Base-by-base conservation (phyloP, 2,113 vertebrate species). In the Urocitellus parryii region DNA sequence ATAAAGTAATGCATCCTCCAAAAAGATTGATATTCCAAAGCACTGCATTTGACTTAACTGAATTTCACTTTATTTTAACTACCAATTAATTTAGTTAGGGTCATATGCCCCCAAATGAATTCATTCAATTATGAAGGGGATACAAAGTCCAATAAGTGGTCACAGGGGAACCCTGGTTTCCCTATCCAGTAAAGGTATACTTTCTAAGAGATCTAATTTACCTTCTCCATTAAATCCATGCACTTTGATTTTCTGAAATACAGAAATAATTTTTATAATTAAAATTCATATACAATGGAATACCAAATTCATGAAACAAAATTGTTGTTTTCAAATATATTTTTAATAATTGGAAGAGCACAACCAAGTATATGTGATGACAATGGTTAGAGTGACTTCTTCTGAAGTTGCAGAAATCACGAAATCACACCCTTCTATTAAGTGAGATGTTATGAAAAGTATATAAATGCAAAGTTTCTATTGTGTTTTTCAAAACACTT, bases 391-490 rank as follows among this genome's bases (percentile, higher is more conserved):
- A 77, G 5, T 48, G n/a, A 82, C 2, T 63, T 63, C 58, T 29
- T 53, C 24, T 70, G 58, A 86, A 63, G 24, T 63, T 93, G 16
- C 4, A 65, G 27, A 93, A 86, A 70, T 85, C 63, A 81, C 4
- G 22, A 93, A 86, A 70, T 85, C 63, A 81, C 4, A 81, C 0
- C 11, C 32, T 68, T 86, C 48, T 51, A 51, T 51, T 51, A 84
- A 89, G 65, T 53, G 10, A 84, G 67, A 87, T 77, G 1, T 25
- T 82, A 48, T 56, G 68, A 82, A 93, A 95, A 63, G 10, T 63
- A 63, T 24, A 13, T 45, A 14, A 53, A 56, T 16, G 9, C 8
- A 80, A 63, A 63, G 9, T 25, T 25, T 63, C 22, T 27, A 25
- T 27, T 63, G 24, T 63, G 61, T 63, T 27, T 63, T 63, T 27